Conservation (phyloP, 2,797 vertebrate genomes). For the Bovichtus diacanthus region DNA sequence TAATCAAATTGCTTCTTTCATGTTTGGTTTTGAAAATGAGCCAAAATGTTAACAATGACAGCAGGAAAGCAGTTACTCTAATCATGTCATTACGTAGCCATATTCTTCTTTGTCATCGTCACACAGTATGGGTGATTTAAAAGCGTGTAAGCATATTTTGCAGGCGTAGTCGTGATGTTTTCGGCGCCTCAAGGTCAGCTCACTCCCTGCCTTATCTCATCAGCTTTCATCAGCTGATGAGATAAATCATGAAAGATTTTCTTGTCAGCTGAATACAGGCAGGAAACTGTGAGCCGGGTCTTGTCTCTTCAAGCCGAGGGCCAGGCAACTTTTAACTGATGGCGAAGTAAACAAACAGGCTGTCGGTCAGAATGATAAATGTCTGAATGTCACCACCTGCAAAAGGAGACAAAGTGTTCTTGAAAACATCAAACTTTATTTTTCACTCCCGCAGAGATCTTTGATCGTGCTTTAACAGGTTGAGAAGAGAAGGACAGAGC, state of each 20-base stretch:
- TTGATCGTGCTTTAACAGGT: constrained; percentile 20
- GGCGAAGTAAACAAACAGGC: constrained; percentile 64
- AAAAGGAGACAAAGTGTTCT: constrained; percentile 50
- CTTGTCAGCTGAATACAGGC: constrained; percentile 45
- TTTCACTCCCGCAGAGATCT: constrained; percentile 19
- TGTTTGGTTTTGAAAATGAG: constrained; percentile 7
- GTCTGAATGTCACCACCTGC: constrained; percentile 46
- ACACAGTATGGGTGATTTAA: background rate
- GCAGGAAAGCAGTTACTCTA: background rate
- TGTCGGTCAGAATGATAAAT: constrained; percentile 64
- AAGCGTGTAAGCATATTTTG: background rate
- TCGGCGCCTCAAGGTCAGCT: constrained; percentile 39
- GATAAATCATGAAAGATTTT: constrained; percentile 62
- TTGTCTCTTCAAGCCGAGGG: constrained; percentile 37
- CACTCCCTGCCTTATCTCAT: constrained; percentile 27
- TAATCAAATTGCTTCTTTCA: background rate
- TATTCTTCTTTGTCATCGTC: constrained; percentile 3
- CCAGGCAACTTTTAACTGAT: constrained; percentile 60
- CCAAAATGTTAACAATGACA: constrained; percentile 3
- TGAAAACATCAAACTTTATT: constrained; percentile 37
- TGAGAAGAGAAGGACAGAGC: constrained; percentile 1
- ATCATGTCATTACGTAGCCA: background rate
- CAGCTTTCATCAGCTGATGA: constrained; percentile 49
- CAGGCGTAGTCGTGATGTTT: background rate
- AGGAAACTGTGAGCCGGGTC: constrained; percentile 19